phyloP scores from a whole-genome alignment of 1,140 invertebrate species.

The Drosophila pruinosa region DNA sequence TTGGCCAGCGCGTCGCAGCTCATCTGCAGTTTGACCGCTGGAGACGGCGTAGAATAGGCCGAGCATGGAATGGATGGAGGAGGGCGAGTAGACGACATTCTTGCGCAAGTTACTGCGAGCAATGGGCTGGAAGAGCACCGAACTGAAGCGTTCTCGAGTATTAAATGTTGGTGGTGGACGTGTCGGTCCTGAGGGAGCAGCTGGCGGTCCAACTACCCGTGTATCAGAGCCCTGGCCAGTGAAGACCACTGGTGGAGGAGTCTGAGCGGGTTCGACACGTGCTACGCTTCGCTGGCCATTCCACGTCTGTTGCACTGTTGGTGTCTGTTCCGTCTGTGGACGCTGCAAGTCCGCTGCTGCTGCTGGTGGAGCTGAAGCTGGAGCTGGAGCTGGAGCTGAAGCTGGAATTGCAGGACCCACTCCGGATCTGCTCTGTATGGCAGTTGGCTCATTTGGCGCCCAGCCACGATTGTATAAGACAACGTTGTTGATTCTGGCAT shows the following conservation, averaged over 20 bases:
- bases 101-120: not conserved
- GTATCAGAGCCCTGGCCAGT: not conserved
- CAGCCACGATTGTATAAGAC: not conserved
- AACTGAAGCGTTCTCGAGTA: conserved; percentile 61
- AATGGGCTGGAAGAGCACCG: conserved; percentile 52
- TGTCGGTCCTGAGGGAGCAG: not conserved
- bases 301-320: not conserved
- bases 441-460: not conserved
- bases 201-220: not conserved
- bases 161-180: conserved; percentile 34
- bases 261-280: not conserved
- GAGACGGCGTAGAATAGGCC: conserved; percentile 50
- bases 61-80: conserved; percentile 62
- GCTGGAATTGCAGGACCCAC: not conserved
- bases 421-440: not conserved
- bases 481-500: not conserved
- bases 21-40: conserved; percentile 29
- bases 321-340: not conserved
- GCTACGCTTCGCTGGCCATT: not conserved
- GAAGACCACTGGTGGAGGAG: not conserved
- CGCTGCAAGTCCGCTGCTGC: conserved; percentile 3
- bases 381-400: not conserved
- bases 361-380: not conserved
- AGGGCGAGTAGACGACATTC: conserved; percentile 67
- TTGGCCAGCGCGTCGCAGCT: conserved; percentile 27